These are phyloP conservation scores for Grallaria varia DNA, from an alignment of 2,113 vertebrate genomes.

Conservation along the genomic window DNA sequence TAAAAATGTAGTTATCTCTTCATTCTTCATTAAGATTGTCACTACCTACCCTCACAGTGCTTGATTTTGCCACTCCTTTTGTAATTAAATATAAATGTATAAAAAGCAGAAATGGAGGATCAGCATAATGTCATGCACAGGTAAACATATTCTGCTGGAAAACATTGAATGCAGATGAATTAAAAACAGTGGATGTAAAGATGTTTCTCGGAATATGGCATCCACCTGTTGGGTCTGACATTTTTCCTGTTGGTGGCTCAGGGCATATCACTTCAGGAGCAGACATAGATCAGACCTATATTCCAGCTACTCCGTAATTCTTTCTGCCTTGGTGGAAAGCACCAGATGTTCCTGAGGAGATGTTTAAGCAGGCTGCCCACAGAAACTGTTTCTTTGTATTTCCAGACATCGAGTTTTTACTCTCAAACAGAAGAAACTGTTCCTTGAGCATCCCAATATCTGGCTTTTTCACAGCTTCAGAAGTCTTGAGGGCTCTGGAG, in stretches of 20 bases:
- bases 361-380: neutral
- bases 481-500: neutral
- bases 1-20: constrained; percentile 36
- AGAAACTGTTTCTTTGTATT: neutral
- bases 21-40: constrained; percentile 24
- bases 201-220: neutral
- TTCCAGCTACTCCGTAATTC: neutral
- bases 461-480: neutral
- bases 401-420: neutral
- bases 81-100: neutral
- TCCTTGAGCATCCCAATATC: neutral
- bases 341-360: neutral
- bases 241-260: neutral
- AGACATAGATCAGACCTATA: neutral
- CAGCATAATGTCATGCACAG: neutral
- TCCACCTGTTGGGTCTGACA: neutral
- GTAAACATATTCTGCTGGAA: neutral
- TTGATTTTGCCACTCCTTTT: constrained; percentile 16
- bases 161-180: neutral
- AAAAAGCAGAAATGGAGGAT: neutral
- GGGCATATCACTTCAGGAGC: neutral
- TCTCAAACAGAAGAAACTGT: neutral
- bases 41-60: neutral
- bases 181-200: neutral
- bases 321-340: neutral